Evolutionary conservation across 2,113 vertebrate species (phyloP), one percentile per base, ranked within the genome.

Genomic region (Nesoenas mayeri): DNA sequence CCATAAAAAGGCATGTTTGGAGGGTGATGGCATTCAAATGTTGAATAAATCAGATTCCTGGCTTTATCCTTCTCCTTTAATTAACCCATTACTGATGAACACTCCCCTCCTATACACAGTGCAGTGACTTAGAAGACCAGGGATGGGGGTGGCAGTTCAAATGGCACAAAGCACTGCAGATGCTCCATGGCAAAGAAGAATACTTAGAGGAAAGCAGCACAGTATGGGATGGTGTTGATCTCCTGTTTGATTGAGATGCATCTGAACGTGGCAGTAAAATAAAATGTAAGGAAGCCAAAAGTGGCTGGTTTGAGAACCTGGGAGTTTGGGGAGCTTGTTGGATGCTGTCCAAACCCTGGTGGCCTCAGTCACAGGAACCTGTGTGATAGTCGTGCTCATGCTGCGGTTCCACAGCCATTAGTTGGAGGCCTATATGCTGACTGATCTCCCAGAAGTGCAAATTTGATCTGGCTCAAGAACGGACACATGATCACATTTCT

Each of bases 401-500:
- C 73, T 91, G 83, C 0, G 4, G 48, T 65, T 95, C 72, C 53
- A 26, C 12, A 83, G 73, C 61, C 77, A 36, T 94, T 95, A 89
- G 16, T 28, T 5, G 15, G 88, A 93, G 64, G 69, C 56, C 65
- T 87, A 12, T 53, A 73, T 72, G 86, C 73, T 85, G 78, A 97
- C 80, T 92, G 86, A 89, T 97, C 70, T 94, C 86, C 84, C 89
- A 87, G 61, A 88, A 93, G 70, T 48, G 92, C 78, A 85, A 95
- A 95, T 85, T 75, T 79, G 84, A 95, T 91, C 91, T 89, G 87
- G 69, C 73, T 94, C 77, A 85, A 85, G 86, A 92, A 87, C 0
- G 44, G 87, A 74, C 93, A 94, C 86, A 75, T 69, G 93, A 85
- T 95, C 91, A 89, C 91, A 92, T 95, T 96, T 92, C 91, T 95